Percentiles rank a stretch among this genome's conserved stretches.
phyloP scores from a whole-genome alignment of 2,888 invertebrate species.

The Microctonus aethiopoides region DNA sequence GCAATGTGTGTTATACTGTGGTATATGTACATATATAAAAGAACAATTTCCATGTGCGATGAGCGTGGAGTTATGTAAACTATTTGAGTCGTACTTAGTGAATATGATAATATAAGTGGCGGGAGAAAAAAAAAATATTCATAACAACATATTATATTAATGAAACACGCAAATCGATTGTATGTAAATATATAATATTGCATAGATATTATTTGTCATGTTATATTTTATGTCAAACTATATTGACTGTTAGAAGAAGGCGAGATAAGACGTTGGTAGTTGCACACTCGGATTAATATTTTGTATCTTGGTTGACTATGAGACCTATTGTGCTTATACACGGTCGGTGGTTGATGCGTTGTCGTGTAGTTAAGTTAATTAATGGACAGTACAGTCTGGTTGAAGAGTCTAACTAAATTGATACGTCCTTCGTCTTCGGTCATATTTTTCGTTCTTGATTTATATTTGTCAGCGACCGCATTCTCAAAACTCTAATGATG shows the following conservation, averaged over 20 bases:
- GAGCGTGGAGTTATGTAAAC: constrained; percentile 32
- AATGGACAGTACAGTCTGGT: constrained; percentile 65
- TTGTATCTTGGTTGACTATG: constrained; percentile 2
- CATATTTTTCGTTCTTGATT: constrained; percentile 54
- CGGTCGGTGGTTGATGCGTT: constrained; percentile 57
- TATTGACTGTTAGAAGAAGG: constrained; percentile 10
- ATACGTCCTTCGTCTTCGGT: constrained; percentile 64
- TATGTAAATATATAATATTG: constrained; percentile 2
- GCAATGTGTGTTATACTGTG: constrained; percentile 7
- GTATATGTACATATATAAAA: constrained; percentile 11
- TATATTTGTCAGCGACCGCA: not conserved
- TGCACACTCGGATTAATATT: constrained; percentile 7
- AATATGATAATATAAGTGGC: not conserved
- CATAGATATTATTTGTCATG: constrained; percentile 2
- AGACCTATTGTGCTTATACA: constrained; percentile 49
- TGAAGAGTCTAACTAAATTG: constrained; percentile 65
- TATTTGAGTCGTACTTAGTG: constrained; percentile 16
- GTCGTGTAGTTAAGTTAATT: constrained; percentile 66
- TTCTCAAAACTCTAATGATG: not conserved
- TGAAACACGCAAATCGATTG: not conserved
- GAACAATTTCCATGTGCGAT: constrained; percentile 17
- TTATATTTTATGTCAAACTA: not conserved
- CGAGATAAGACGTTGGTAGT: not conserved
- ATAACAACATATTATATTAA: not conserved
- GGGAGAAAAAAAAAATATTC: not conserved